phyloP scores from a whole-genome alignment of 1,140 invertebrate species.

The Delia radicum region DNA sequence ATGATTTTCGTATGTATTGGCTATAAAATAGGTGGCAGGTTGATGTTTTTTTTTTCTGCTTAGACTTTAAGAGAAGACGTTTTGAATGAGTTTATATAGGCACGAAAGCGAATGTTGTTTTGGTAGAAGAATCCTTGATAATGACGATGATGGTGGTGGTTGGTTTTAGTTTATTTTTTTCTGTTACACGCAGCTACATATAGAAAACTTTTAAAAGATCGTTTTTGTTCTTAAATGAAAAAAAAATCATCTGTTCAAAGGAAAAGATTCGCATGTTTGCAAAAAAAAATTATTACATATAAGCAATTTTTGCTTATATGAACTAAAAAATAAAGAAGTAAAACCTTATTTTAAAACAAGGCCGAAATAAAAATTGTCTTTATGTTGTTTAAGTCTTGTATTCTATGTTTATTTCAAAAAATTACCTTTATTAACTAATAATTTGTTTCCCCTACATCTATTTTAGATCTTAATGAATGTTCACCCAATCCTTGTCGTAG shows the following conservation, averaged over 20 bases:
- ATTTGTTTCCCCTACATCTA: conserved; percentile 14
- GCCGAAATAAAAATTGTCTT: no score
- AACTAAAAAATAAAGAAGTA: no score
- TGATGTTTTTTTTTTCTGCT: not conserved
- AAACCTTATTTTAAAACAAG: no score
- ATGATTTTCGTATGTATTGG: no score
- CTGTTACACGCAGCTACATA: not conserved
- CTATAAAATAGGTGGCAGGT: no score
- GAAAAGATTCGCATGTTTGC: not conserved
- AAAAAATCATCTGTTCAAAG: not conserved
- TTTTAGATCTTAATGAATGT: conserved; percentile 81
- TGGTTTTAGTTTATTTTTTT: no score
- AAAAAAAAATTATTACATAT: not conserved
- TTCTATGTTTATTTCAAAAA: no score
- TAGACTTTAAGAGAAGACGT: not conserved
- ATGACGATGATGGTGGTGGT: no score
- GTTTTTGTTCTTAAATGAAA: not conserved
- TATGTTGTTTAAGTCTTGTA: no score
- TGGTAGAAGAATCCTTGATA: not conserved
- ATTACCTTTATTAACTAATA: no score
- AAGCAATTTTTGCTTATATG: no score
- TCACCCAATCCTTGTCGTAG: conserved; percentile 71
- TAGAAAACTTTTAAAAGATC: not conserved
- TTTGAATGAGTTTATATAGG: conserved; percentile 18
- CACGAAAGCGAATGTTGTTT: conserved; percentile 21